Base-by-base conservation (phyloP, 2,888 invertebrate species). In the Vanessa cardui region DNA sequence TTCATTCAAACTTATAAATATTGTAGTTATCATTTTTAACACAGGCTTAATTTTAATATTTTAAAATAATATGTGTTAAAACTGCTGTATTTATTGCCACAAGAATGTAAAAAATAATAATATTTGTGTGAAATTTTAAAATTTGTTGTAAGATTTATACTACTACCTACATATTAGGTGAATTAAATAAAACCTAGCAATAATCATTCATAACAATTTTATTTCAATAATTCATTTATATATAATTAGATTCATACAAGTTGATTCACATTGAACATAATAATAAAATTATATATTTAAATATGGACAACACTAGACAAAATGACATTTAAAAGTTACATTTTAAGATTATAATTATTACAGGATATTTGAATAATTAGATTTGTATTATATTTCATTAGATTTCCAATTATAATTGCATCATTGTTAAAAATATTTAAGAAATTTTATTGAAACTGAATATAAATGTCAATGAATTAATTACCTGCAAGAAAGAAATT, bases 141-240 rank as follows among this genome's bases (percentile, higher is more conserved):
- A 39, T 12, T 2, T 12, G 4, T 39, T 39, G 39, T 4, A 9
- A 39, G 12, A 39, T 39, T 39, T 2, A 39, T 39, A 39, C 12
- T 12, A 12, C 12, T 39, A 39, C 4, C 9, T 12, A 39, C 12
- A 12, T 12, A 39, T 2, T 5, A 39, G 39, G n/a, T 46, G 16
- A 46, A 6, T n/a, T 8, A 56, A 63, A 47, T 39, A 61, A 68
- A 63, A 16, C 5, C 47, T 33, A 61, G 39, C 12, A 49, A 61
- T 58, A 71, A 74, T 74, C 77, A 82, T 83, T 75, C 78, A 82
- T 83, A 87, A 85, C 84, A 88, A 82, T 86, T 65, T 87, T 85
- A 85, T 83, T 84, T 77, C 71, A 77, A 77, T 76, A 84, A 82
- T 85, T 83, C 79, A 84, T 84, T 81, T 44, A 44, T 62, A 64